phyloP scores from a whole-genome alignment of 2,113 vertebrate genomes.

The Probosciger aterrimus region DNA sequence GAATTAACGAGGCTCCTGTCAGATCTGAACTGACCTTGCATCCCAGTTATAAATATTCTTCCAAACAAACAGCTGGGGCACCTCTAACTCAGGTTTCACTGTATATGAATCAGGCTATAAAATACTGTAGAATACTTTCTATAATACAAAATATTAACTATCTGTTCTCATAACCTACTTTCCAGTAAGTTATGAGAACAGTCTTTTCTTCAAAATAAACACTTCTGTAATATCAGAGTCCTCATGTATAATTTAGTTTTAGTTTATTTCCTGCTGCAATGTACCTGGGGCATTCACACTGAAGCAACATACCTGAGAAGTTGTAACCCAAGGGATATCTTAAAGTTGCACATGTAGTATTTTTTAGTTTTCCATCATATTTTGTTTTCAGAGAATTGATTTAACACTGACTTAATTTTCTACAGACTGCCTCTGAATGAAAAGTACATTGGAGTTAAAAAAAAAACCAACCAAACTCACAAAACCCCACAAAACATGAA shows the following conservation, averaged over 20 bases:
- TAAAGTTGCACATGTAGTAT: neutral
- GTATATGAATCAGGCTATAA: neutral
- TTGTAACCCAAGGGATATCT: neutral
- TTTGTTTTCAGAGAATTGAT: neutral
- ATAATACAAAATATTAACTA: neutral
- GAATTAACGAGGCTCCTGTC: neutral
- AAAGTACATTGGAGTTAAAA: neutral
- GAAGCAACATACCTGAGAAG: neutral
- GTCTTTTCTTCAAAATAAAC: neutral
- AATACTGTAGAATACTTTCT: neutral
- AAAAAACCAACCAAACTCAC: neutral
- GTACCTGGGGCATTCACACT: neutral
- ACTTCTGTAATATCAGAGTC: neutral
- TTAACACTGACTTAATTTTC: neutral
- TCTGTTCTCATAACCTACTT: neutral
- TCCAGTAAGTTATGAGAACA: neutral
- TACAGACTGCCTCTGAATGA: neutral
- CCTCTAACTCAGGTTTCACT: neutral
- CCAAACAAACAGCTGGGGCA: fast-evolving
- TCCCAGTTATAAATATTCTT: neutral
- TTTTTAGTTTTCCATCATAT: neutral
- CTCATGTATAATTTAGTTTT: neutral
- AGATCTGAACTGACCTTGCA: neutral
- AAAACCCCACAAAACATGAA: too few relatives aligned
- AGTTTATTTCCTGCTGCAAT: neutral